Evolutionary conservation across 2,797 vertebrate species (phyloP), one percentile per base, ranked within the genome.

Genomic region (Clarias pachynema): DNA sequence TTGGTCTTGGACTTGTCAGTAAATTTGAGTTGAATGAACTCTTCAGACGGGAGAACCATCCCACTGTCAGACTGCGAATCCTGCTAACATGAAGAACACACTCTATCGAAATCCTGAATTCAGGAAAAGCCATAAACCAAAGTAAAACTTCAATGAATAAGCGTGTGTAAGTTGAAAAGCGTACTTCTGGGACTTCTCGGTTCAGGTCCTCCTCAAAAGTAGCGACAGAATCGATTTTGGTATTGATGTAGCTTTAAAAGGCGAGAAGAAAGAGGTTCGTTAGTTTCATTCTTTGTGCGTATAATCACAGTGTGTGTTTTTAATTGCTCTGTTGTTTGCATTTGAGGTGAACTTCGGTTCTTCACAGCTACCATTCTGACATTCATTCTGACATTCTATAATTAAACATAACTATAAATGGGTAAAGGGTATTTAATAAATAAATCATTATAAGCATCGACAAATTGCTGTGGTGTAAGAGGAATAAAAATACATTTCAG

Each of bases 161-260:
- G 12, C 3, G 44, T 49, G 15, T 14, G 26, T 24, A 31, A 18
- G 14, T 62, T n/a, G 59, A 57, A 87, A 31, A n/a, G 92, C 95
- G 93, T 94, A 96, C 97, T 9, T 97, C 93, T 82, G 91, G 92
- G 59, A 90, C 83, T 87, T 95, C 89, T 84, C 93, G 89, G 7
- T 93, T 92, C 9, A 94, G 91, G 75, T 95, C 92, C 83, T 97
- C 96, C 90, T 97, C 97, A 94, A 98, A 97, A 3, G 96, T 97
- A 90, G 94, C 94, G 81, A 97, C 93, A 75, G 86, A 90, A 84
- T 95, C 94, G 65, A 94, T 87, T 69, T 93, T 93, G 31, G 94
- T 92, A 86, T 96, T 97, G 89, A 97, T 93, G 49, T 97, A 97
- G 92, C 97, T 98, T 87, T 7, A 91, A 14, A 81, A 86, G 81